Percentiles rank a stretch among this genome's conserved stretches.
Conservation (phyloP, 2,113 vertebrate genomes). For the Colaptes auratus region DNA sequence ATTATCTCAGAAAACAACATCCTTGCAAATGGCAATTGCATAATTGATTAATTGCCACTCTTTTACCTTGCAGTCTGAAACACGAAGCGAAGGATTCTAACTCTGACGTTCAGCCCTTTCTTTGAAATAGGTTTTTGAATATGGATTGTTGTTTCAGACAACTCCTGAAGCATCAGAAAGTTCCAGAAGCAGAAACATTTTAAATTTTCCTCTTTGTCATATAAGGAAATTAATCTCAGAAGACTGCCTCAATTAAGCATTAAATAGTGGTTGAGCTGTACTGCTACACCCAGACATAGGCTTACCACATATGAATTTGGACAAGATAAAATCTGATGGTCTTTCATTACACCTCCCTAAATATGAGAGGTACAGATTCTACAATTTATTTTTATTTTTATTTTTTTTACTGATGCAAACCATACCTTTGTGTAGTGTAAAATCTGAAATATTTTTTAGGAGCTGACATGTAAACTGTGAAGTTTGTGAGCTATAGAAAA, state of each 20-base stretch:
- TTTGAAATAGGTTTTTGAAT: neutral
- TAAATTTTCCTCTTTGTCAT: neutral
- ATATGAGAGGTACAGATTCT: neutral
- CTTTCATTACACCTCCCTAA: neutral
- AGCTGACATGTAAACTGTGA: neutral
- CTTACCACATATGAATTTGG: neutral
- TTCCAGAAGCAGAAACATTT: neutral
- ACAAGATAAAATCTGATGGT: neutral
- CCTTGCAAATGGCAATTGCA: neutral
- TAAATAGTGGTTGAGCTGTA: neutral
- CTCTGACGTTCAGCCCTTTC: neutral
- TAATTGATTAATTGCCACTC: conserved; percentile 25
- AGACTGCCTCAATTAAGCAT: neutral
- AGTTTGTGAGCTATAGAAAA: neutral
- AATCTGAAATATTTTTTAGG: neutral
- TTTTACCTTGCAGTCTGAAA: neutral
- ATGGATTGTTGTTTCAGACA: neutral
- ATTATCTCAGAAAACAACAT: conserved; percentile 31
- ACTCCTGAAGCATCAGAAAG: neutral
- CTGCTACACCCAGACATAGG: neutral
- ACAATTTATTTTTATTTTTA: neutral
- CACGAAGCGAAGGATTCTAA: neutral
- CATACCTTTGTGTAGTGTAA: neutral
- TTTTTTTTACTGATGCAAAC: neutral
- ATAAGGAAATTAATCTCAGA: neutral